phyloP scores from a whole-genome alignment of 1,140 invertebrate genomes.

The Drosophila varians region DNA sequence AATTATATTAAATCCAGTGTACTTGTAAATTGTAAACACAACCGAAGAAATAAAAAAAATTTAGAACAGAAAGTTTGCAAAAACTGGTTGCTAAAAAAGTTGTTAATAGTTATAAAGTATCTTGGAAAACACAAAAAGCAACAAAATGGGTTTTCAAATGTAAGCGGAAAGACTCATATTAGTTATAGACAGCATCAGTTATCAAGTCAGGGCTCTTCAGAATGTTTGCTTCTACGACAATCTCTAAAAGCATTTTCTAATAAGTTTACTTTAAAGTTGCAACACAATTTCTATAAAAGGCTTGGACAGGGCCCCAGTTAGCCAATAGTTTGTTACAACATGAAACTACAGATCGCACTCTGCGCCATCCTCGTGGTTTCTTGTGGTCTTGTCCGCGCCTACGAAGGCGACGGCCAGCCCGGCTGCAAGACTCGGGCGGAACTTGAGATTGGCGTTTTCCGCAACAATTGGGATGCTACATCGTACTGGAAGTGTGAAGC shows the following conservation, averaged over 20 bases:
- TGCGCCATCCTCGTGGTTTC: conserved; percentile 40
- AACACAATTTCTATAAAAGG: conserved; percentile 53
- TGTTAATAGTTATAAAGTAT: not conserved
- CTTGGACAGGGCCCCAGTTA: not conserved
- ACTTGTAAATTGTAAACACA: no score
- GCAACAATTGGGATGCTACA: conserved; percentile 68
- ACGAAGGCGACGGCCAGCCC: conserved; percentile 57
- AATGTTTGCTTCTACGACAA: conserved; percentile 40
- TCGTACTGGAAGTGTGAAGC: conserved; percentile 61
- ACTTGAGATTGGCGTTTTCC: conserved; percentile 48
- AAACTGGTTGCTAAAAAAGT: not conserved
- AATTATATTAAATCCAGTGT: not conserved
- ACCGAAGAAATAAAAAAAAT: not conserved
- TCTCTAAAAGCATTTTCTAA: conserved; percentile 68
- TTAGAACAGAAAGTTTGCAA: not conserved
- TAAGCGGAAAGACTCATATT: conserved; percentile 1
- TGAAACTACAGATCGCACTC: conserved; percentile 61
- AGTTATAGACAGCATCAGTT: conserved; percentile 1
- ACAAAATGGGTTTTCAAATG: not conserved
- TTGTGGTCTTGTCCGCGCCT: conserved; percentile 29
- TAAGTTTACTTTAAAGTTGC: conserved; percentile 28
- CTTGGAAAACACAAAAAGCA: not conserved
- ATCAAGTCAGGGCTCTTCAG: conserved; percentile 11
- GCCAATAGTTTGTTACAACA: conserved; percentile 34
- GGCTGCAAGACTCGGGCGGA: conserved; percentile 62